phyloP scores from a whole-genome alignment of 2,888 invertebrate genomes.

The Pammene aurita region DNA sequence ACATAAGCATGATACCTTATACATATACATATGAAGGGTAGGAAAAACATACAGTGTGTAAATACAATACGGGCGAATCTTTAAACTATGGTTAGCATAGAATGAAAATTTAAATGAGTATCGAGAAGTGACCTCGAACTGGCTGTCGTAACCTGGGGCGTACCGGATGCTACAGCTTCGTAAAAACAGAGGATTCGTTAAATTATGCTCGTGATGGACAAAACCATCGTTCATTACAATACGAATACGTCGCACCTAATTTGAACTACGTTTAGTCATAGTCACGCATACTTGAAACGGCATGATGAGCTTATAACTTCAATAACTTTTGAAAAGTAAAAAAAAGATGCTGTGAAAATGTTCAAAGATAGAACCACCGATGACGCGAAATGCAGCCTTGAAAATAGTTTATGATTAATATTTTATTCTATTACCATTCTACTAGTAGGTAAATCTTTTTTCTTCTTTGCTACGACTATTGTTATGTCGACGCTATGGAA shows the following conservation, averaged over 20 bases:
- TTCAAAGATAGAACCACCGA: slow-evolving; percentile 42
- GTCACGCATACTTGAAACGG: background rate
- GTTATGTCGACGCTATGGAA: background rate
- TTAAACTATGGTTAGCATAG: too few relatives aligned
- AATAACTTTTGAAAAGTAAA: background rate
- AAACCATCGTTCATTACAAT: slow-evolving; percentile 16
- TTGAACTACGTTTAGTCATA: slow-evolving; percentile 2
- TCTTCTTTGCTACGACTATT: slow-evolving; percentile 6
- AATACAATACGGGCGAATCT: too few relatives aligned
- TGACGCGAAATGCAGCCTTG: slow-evolving; percentile 61
- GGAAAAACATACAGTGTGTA: too few relatives aligned
- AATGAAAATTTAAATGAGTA: slow-evolving; percentile 12
- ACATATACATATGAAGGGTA: too few relatives aligned
- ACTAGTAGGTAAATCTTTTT: slow-evolving; percentile 5
- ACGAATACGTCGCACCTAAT: slow-evolving; percentile 9
- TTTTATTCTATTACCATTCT: slow-evolving; percentile 12
- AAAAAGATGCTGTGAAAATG: background rate
- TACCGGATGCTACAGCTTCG: slow-evolving; percentile 35
- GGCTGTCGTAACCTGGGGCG: slow-evolving; percentile 25
- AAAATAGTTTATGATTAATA: slow-evolving; percentile 61
- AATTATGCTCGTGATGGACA: slow-evolving; percentile 27
- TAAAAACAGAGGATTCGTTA: slow-evolving; percentile 39
- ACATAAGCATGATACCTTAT: too few relatives aligned
- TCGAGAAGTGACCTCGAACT: slow-evolving; percentile 35
- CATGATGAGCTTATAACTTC: too few relatives aligned